A percentile compares a stretch with the other conserved stretches of the same genome.
Evolutionary conservation across 2,888 invertebrate genomes (phyloP).

Genomic region (Lycophotia porphyrea): DNA sequence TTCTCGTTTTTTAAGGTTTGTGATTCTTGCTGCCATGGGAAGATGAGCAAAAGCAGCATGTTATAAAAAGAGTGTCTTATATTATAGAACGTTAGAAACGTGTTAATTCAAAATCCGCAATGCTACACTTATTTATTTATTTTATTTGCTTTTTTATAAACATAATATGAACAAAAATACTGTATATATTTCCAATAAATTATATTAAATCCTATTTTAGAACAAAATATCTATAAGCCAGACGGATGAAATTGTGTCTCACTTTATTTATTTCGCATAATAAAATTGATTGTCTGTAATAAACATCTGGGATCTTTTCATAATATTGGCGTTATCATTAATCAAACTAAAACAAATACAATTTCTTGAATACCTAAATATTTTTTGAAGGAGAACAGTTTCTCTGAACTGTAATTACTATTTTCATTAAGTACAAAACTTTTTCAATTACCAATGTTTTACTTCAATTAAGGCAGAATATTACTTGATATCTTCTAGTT

Average conservation of each 20-base stretch:
- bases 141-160: too few species aligned
- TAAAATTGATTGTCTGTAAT: conserved; percentile 5
- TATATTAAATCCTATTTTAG: neutral
- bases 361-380: conserved; percentile 40
- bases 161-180: neutral
- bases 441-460: conserved; percentile 54
- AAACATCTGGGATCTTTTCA: neutral
- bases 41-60: neutral
- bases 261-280: neutral
- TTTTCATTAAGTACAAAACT: conserved; percentile 60
- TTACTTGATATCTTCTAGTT: conserved; percentile 39
- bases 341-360: conserved; percentile 49
- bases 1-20: neutral
- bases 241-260: neutral
- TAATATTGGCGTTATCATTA: conserved; percentile 32
- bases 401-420: conserved; percentile 52
- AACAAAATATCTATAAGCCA: neutral
- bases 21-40: neutral
- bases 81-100: neutral
- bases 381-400: conserved; percentile 36
- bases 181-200: neutral
- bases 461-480: conserved; percentile 44
- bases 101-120: neutral
- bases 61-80: neutral
- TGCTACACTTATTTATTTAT: neutral